Conservation (phyloP, 2,888 invertebrate genomes). For the Coelinius sp. region DNA sequence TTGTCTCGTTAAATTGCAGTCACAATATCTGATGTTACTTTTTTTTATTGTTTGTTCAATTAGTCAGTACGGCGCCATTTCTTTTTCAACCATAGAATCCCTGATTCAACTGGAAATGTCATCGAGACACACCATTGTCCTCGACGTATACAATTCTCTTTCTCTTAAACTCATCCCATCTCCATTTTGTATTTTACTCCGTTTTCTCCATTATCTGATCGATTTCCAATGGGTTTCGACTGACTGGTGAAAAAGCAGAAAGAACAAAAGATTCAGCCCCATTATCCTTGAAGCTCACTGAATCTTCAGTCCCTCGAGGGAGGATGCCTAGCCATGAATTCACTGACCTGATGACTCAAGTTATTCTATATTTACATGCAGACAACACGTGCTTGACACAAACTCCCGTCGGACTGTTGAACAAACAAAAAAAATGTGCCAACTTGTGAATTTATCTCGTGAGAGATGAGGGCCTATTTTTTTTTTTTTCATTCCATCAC, state of each 20-base stretch:
- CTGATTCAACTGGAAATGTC: slow-evolving; percentile 26
- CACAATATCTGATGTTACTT: no score
- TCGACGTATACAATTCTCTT: not conserved
- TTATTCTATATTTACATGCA: slow-evolving; percentile 9
- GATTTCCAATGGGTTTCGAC: slow-evolving; percentile 18
- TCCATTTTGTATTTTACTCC: not conserved
- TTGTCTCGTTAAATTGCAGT: slow-evolving; percentile 25
- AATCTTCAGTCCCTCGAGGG: slow-evolving; percentile 30
- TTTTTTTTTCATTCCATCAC: not conserved
- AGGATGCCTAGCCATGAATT: slow-evolving; percentile 18
- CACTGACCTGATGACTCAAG: slow-evolving; percentile 20
- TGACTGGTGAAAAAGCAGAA: not conserved
- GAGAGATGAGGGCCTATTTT: not conserved
- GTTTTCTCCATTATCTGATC: slow-evolving; percentile 7
- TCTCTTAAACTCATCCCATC: not conserved
- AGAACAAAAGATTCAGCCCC: slow-evolving; percentile 16
- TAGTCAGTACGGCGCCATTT: slow-evolving; percentile 9
- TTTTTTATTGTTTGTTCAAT: not conserved
- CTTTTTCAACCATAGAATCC: not conserved
- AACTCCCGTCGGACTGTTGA: not conserved
- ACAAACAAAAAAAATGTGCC: not conserved
- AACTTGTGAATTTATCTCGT: slow-evolving; percentile 18
- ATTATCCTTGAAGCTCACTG: slow-evolving; percentile 27
- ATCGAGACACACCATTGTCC: slow-evolving; percentile 31
- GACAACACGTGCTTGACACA: slow-evolving; percentile 15